A percentile compares a stretch with the other conserved stretches of the same genome.
phyloP scores from a whole-genome alignment of 2,797 vertebrate genomes.

The Sebastiscus albofasciatus region DNA sequence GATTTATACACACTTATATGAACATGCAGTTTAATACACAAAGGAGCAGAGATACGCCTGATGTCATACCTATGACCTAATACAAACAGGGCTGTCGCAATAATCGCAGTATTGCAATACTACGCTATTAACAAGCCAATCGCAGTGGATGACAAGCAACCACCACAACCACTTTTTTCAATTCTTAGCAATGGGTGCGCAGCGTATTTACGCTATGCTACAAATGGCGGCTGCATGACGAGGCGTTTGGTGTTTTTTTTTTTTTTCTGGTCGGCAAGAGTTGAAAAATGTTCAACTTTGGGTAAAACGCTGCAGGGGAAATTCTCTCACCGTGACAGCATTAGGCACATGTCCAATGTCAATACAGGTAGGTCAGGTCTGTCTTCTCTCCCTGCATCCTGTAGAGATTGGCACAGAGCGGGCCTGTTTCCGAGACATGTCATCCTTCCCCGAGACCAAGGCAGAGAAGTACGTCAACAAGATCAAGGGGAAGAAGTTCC shows the following conservation, averaged over 20 bases:
- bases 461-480: conserved; percentile 98
- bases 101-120: too few relatives aligned
- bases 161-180: too few relatives aligned
- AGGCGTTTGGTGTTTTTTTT: too few relatives aligned
- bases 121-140: too few relatives aligned
- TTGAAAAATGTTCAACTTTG: too few relatives aligned
- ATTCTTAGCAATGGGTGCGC: too few relatives aligned
- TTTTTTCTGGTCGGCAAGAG: too few relatives aligned
- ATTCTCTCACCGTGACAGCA: neutral
- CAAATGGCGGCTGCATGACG: too few relatives aligned
- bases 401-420: conserved; percentile 96
- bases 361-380: neutral
- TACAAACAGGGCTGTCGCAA: neutral
- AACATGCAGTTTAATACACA: neutral
- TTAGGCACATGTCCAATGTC: neutral
- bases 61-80: neutral
- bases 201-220: too few relatives aligned
- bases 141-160: too few relatives aligned
- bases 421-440: conserved; percentile 98
- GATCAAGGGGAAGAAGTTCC: conserved; percentile 96
- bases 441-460: conserved; percentile 98
- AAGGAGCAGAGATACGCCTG: neutral
- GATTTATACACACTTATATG: neutral
- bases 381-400: neutral
- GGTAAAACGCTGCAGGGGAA: neutral